phyloP scores from a whole-genome alignment of 2,113 vertebrate species.

The Neotoma lepida region DNA sequence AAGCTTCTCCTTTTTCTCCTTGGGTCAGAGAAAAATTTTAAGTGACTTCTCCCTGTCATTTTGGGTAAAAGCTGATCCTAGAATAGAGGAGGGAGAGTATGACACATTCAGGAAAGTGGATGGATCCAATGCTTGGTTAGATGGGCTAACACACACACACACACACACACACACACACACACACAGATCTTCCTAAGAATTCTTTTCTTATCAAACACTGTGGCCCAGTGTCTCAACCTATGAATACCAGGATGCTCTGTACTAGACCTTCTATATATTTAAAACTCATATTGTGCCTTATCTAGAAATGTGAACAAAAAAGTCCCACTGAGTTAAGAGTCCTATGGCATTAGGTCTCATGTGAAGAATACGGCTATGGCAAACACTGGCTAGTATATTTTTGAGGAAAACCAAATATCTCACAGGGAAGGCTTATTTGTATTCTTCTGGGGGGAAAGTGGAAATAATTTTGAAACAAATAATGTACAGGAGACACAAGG shows the following conservation, averaged over 20 bases:
- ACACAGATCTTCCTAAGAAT: conserved; percentile 55
- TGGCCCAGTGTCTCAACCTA: conserved; percentile 52
- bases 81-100: neutral
- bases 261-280: conserved; percentile 60
- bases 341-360: conserved; percentile 18
- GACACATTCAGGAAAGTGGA: conserved; percentile 65
- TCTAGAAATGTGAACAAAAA: conserved; percentile 63
- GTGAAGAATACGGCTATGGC: conserved; percentile 46
- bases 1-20: conserved; percentile 20
- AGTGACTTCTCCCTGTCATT: conserved; percentile 34
- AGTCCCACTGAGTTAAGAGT: conserved; percentile 62
- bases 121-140: conserved; percentile 35
- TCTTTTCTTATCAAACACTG: conserved; percentile 67
- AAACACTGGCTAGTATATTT: conserved; percentile 43
- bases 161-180: neutral
- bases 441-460: conserved; percentile 64
- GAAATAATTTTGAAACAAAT: conserved; percentile 73
- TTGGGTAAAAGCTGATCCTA: neutral
- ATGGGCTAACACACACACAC: neutral
- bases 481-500: conserved; percentile 25
- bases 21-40: conserved; percentile 17
- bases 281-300: conserved; percentile 51
- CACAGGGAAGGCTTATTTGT: conserved; percentile 58
- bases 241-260: neutral
- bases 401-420: conserved; percentile 67